Evolutionary conservation across 2,797 vertebrate genomes (phyloP), one percentile per base, ranked within the genome.

Genomic region (Centropyge bicolor): DNA sequence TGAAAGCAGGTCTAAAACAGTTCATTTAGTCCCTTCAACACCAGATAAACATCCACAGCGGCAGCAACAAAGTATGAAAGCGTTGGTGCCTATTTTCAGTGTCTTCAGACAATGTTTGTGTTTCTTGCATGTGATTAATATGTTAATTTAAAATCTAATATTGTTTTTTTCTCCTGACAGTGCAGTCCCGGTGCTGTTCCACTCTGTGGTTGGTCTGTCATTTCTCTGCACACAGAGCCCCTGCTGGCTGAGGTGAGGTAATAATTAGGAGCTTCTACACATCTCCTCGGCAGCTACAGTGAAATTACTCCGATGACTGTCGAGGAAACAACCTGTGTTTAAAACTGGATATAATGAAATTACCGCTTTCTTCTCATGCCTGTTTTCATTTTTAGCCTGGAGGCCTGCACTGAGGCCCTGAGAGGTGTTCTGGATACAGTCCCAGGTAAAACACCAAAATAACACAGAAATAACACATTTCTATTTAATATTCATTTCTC

Each of bases 241-340:
- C 64, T 38, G 60, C 78, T 67, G 64, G 57, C 48, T 78, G 13
- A 83, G 74, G 31, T 78, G 67, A 78, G 36, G 51, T n/a, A 27
- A 0, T 64, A 79, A 84, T 76, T 62, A 83, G 46, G n/a, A 67
- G 67, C 71, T 45, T 76, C 56, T 75, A 38, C 31, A 55, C 64
- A 56, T 27, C 67, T 64, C 38, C 57, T 35, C 59, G 8, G 62
- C 67, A 13, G 72, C 40, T 62, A 6, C 45, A 19, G 3, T 48
- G 19, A 41, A 0, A 55, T 59, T 22, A 48, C 72, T 2, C 45
- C 62, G 43, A 13, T 27, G 3, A 74, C 9, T 22, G n/a, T 52
- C 48, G 24, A 64, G 48, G 71, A 75, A 78, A 74, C 24, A 70
- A 61, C 45, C n/a, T 56, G 17, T 1, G 27, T 76, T 68, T 13